Conservation (phyloP, 2,113 vertebrate genomes). For the Gasterosteus nipponicus region DNA sequence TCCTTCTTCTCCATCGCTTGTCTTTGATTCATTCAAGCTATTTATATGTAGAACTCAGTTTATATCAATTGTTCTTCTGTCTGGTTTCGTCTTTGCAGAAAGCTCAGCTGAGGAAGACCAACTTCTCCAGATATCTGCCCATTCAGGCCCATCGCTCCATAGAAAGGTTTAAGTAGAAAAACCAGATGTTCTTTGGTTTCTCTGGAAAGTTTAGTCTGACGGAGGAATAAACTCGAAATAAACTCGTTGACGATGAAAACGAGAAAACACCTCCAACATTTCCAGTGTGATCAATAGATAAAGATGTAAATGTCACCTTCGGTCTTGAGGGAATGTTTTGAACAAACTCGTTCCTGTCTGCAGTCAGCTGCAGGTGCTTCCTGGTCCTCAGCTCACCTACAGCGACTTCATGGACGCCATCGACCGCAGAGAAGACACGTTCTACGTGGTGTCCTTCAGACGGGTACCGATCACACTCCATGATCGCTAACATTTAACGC, state of each 20-base stretch:
- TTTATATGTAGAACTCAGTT: too few relatives aligned
- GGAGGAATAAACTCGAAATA: too few relatives aligned
- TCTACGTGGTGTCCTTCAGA: conserved; percentile 93
- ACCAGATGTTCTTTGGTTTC: neutral
- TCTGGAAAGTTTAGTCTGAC: too few relatives aligned
- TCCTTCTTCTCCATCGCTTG: neutral
- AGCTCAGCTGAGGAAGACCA: conserved; percentile 82
- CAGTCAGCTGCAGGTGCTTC: conserved; percentile 88
- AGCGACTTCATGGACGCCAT: conserved; percentile 91
- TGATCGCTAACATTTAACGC: too few relatives aligned
- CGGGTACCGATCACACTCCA: conserved; percentile 72
- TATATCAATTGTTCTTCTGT: neutral
- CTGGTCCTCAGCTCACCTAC: conserved; percentile 86
- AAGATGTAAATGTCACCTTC: too few relatives aligned
- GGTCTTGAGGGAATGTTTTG: too few relatives aligned
- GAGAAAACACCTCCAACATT: neutral
- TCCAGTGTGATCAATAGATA: neutral
- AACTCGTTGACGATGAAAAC: neutral
- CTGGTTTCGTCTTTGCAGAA: conserved; percentile 71
- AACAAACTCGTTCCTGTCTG: neutral
- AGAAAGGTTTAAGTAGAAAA: conserved; percentile 63
- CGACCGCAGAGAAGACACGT: conserved; percentile 90
- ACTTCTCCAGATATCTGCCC: conserved; percentile 85
- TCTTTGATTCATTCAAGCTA: too few relatives aligned
- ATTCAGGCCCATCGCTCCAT: conserved; percentile 80